Evolutionary conservation across 2,888 invertebrate genomes (phyloP).

Genomic region (Amiota communis): DNA sequence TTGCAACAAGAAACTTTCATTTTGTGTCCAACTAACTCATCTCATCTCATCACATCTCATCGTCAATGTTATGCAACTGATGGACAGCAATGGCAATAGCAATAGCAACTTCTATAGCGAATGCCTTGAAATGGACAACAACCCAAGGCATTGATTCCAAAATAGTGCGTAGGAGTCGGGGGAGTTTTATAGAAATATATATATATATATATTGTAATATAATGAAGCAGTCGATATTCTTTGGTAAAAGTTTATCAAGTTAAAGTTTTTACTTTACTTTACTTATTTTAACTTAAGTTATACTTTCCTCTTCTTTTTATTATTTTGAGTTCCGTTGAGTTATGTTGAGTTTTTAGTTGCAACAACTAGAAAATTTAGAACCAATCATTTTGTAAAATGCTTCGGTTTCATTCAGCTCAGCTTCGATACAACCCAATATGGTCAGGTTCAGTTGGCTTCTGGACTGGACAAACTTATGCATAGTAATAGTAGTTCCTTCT

Average conservation of each 20-base stretch:
- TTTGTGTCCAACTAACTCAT: background rate
- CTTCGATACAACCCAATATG: background rate
- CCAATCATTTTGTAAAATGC: conserved; percentile 24
- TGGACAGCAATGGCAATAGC: conserved; percentile 1
- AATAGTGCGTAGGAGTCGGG: background rate
- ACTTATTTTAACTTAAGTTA: no score
- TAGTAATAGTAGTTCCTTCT: background rate
- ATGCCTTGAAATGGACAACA: conserved; percentile 19
- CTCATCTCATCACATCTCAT: background rate
- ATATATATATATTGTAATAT: conserved; percentile 28
- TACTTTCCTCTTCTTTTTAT: no score
- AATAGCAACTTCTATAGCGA: background rate
- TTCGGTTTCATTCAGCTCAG: background rate
- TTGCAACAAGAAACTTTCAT: conserved; percentile 28
- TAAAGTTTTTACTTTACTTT: conserved; percentile 61
- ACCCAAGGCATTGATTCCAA: background rate
- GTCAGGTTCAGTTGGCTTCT: background rate
- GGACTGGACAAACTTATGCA: no score
- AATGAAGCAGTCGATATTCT: conserved; percentile 30
- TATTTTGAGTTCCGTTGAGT: no score
- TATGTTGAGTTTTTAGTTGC: conserved; percentile 7
- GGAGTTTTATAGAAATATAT: conserved; percentile 9
- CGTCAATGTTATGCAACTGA: background rate
- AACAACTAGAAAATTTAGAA: background rate
- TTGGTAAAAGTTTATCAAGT: conserved; percentile 55